Base-by-base conservation (phyloP, 2,797 vertebrate genomes). In the Gadopsis bispinosus region DNA sequence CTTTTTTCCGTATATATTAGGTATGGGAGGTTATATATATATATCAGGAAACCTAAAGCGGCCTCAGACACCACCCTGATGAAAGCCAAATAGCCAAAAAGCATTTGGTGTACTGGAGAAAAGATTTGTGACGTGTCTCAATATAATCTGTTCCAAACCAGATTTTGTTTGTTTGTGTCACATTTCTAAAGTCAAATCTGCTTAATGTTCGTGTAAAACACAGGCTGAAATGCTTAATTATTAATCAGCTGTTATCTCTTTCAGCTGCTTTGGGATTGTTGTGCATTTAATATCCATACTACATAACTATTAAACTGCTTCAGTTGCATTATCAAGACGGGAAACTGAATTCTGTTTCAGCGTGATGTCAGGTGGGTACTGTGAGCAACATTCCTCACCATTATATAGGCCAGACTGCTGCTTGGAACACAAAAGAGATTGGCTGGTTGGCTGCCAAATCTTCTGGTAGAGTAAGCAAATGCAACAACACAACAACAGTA, bases 381-480 rank as follows among this genome's bases (percentile, higher is more conserved):
- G 6, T 29, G 54, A 85, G 78, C 79, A 78, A 66, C 74, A 62
- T 51, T 58, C 47, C 71, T 70, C 62, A 39, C 48, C 1, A 12
- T 84, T 84, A 74, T 69, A 83, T 43, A 48, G 79, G 75, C 77
- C 80, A 79, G 67, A 56, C 72, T 65, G 74, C 33, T 64, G 77
- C 73, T 47, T 70, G 70, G 69, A 85, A 79, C 72, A 78, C 75
- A 78, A 69, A 85, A 55, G 77, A 75, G 55, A 75, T 61, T 35
- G 80, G 22, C 76, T 73, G 80, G 59, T 88, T 22, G 26, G 73
- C 80, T 59, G 83, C 87, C 83, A 85, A 43, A 22, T 87, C 20
- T 80, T 79, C 77, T 80, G 71, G 70, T 86, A 45, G 81, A 89
- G 83, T 85, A 66, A 83, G 69, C 81, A 81, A 81, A 79, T 9